phyloP scores from a whole-genome alignment of 2,113 vertebrate species.

The Hypocryptadius cinnamomeus region DNA sequence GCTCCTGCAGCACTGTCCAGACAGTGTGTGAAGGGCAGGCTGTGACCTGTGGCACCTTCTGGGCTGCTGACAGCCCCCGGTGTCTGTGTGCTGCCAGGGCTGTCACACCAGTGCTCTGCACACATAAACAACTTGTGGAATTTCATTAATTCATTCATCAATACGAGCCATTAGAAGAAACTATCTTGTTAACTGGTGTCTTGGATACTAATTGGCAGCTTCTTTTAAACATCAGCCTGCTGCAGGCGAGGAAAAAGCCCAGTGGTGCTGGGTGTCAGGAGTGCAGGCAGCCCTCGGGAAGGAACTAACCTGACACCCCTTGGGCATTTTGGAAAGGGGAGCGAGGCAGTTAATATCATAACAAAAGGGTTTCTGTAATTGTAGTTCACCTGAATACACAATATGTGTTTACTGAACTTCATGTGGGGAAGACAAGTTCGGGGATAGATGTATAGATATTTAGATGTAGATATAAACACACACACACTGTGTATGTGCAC shows the following conservation, averaged over 20 bases:
- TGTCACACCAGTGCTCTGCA: not conserved
- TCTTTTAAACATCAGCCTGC: not conserved
- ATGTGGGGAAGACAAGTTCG: not conserved
- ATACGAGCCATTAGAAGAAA: not conserved
- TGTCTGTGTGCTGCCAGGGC: not conserved
- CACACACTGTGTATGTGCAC: not conserved
- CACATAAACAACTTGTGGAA: not conserved
- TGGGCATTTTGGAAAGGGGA: not conserved
- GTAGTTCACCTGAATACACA: not conserved
- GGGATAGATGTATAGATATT: not conserved
- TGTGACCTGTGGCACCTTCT: not conserved
- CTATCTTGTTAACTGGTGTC: not conserved
- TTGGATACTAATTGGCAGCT: not conserved
- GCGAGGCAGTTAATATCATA: not conserved
- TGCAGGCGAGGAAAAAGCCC: not conserved
- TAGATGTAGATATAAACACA: not conserved
- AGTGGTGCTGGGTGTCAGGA: not conserved
- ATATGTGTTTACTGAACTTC: not conserved
- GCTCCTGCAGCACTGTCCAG: not conserved
- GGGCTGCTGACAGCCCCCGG: not conserved
- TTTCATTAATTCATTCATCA: constrained; percentile 17
- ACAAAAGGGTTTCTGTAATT: not conserved
- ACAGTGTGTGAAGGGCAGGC: not conserved
- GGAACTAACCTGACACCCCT: not conserved
- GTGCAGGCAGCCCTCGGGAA: not conserved